Conservation (phyloP, 2,888 invertebrate species). For the Furcula furcula region DNA sequence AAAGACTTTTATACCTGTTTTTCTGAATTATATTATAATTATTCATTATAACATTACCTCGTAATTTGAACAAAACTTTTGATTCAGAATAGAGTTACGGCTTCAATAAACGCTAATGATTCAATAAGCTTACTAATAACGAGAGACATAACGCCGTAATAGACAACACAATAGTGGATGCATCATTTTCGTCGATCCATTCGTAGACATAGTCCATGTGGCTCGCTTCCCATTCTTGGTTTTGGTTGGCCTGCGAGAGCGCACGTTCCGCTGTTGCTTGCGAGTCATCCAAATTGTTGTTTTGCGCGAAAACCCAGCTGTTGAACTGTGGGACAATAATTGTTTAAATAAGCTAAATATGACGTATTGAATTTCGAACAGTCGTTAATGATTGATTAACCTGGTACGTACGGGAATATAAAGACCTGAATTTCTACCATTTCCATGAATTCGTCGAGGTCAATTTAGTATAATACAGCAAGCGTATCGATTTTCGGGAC, state of each 20-base stretch:
- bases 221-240: slow-evolving; percentile 39
- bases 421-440: too few species aligned
- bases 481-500: too few species aligned
- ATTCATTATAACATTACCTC: too few species aligned
- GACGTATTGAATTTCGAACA: too few species aligned
- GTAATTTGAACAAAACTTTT: too few species aligned
- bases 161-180: slow-evolving; percentile 50
- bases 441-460: too few species aligned
- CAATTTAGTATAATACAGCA: too few species aligned
- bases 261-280: slow-evolving; percentile 33
- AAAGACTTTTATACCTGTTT: too few species aligned
- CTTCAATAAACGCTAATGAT: slow-evolving; percentile 15
- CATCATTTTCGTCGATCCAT: slow-evolving; percentile 70
- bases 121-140: slow-evolving; percentile 45
- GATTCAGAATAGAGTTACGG: slow-evolving; percentile 3
- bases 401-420: too few species aligned
- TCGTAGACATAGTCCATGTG: slow-evolving; percentile 50
- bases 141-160: slow-evolving; percentile 47
- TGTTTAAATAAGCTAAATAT: slow-evolving; percentile 1
- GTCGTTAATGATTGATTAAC: too few species aligned
- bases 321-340: slow-evolving; percentile 44
- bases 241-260: slow-evolving; percentile 30
- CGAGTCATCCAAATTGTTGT: slow-evolving; percentile 51
- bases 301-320: slow-evolving; percentile 45
- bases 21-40: too few species aligned